Base-by-base conservation (phyloP, 2,888 invertebrate species). In the Mesorhabditis sp. region DNA sequence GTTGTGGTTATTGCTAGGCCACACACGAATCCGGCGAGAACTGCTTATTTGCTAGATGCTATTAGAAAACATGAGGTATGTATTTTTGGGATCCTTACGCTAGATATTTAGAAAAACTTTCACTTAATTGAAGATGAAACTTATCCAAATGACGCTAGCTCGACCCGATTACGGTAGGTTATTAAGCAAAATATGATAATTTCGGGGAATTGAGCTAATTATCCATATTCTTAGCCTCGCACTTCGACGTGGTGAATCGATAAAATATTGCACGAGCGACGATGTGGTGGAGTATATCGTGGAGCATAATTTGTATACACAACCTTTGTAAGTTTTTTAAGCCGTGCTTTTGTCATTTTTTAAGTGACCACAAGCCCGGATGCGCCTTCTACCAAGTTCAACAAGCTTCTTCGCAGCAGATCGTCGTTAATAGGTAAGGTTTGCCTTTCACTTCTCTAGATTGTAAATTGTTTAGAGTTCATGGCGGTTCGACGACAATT, bases 1-100 rank as follows among this genome's bases (percentile, higher is more conserved):
- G 58, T 50, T 50, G 58, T 50, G n/a, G 58, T 50, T 10, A 50
- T 50, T 50, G 58, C 58, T 13, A 10, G 58, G 58, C 58, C 58
- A n/a, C 58, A 50, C 58, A 50, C 58, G n/a, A 50, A 50, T 50
- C 58, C 58, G 0, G 58, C 58, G 58, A 50, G 58, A 50, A 50
- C 58, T n/a, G 58, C 58, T n/a, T 50, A 50, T 50, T n/a, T 50
- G n/a, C n/a, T 50, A 50, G 58, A 50, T 50, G 58, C 58, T 13
- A 50, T 50, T n/a, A 50, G 58, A 50, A 50, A 50, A n/a, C 58
- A 50, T 50, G 58, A 50, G n/a, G 58, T 50, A n/a, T 13, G 2
- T 50, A 2, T 50, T n/a, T 50, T 50, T 50, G n/a, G 2, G n/a
- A 2, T 50, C 2, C 2, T 50, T 2, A 50, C n/a, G 2, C n/a